These are phyloP conservation scores for Nasonia vitripennis DNA, from an alignment of 1,140 invertebrate genomes.

Conservation along the genomic window DNA sequence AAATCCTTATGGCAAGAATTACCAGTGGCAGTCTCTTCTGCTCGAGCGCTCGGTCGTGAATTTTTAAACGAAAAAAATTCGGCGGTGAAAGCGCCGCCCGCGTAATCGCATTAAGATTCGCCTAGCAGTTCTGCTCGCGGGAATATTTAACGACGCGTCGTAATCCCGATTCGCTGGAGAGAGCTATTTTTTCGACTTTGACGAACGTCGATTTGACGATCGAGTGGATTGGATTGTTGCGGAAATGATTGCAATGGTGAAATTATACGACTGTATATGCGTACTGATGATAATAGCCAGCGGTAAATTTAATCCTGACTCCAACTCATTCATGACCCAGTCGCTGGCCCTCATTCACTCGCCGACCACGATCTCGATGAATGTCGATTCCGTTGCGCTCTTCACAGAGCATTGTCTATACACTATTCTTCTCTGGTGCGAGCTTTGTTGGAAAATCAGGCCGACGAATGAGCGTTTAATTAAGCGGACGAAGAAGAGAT, in stretches of 20 bases:
- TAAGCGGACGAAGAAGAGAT: neutral
- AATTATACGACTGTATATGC: no score
- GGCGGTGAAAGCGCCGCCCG: neutral
- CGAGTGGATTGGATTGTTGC: no score
- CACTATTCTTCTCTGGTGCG: no score
- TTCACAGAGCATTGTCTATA: neutral
- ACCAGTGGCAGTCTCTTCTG: no score
- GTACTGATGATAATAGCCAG: no score
- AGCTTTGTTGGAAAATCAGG: no score
- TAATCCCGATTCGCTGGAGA: neutral
- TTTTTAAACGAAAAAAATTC: constrained; percentile 16
- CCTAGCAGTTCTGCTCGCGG: neutral
- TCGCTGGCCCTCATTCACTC: no score
- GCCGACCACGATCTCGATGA: neutral
- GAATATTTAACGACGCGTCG: constrained; percentile 18
- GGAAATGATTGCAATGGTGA: no score
- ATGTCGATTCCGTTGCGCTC: neutral
- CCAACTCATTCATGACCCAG: no score
- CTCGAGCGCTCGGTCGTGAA: neutral
- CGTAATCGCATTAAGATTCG: constrained; percentile 33
- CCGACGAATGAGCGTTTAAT: neutral
- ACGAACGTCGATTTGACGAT: no score
- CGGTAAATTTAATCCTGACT: no score
- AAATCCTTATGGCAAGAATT: no score
- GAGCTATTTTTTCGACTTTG: neutral